Base-by-base conservation (phyloP, 2,113 vertebrate species). In the Microcebus jonahi region DNA sequence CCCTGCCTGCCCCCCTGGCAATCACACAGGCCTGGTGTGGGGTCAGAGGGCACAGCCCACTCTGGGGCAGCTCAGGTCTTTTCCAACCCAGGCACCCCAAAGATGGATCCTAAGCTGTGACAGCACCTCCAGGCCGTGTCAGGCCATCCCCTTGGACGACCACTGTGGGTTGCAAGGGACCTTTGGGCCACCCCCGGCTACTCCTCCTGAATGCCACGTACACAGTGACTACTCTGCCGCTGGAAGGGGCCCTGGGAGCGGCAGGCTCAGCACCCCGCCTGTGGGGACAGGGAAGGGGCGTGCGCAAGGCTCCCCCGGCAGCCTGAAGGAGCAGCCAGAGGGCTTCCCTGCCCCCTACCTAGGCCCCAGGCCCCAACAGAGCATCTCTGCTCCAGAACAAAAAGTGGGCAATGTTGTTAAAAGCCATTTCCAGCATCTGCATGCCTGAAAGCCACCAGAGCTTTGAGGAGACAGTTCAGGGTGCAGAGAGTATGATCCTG, bases 1-100 rank as follows among this genome's bases (percentile, higher is more conserved):
- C 6, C n/a, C 81, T 1, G 0, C 3, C 42, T 36, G 1, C 8
- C 48, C 4, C 27, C 9, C 7, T 20, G 53, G 42, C 18, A 15
- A 20, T 36, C 75, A 59, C 2, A 6, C 11, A 20, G 31, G 91
- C 18, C 25, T 8, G 18, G 31, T 4, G 8, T 39, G 31, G 53
- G 45, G 31, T 63, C 25, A 27, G 71, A 57, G 6, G 70, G 63
- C n/a, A n/a, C 3, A 0, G 8, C 57, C 31, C 17, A 20, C 53
- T 31, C 70, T 8, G 27, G n/a, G 53, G 36, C 17, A 75, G 50
- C 25, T 29, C 21, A 31, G 50, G 31, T 20, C 31, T 80, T 42
- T 42, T 36, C 81, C 67, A 88, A 36, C 5, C 27, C 14, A 86
- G 73, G 48, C 8, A 42, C 68, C 27, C 36, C 18, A 14, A 55